Base-by-base conservation (phyloP, 2,888 invertebrate species). In the Helicoverpa assulta region DNA sequence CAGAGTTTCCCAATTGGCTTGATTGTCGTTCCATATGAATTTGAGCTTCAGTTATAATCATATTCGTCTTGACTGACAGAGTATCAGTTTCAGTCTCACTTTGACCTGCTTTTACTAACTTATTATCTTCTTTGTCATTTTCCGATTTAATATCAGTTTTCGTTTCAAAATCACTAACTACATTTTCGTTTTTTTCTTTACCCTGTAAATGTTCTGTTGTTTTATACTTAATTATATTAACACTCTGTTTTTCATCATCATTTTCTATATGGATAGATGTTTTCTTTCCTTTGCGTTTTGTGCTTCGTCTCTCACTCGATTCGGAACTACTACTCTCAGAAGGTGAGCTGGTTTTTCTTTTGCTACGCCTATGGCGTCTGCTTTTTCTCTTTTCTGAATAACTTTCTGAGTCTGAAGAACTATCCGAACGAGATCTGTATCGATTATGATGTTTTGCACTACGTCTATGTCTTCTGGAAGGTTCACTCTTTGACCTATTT, bases 1-100 rank as follows among this genome's bases (percentile, higher is more conserved):
- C 95, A 40, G 95, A 93, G 85, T 90, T 94, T 18, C 93, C 94
- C 64, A 92, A 92, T 80, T 95, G 89, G 81, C 90, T 92, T 12
- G 92, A 91, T 78, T 95, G 92, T 64, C 94, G 91, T 84, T 96
- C 94, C 90, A 95, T 93, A 69, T 96, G 96, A 75, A 96, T 94
- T 90, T 95, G 95, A 29, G 96, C 96, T 92, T 96, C 96, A 10
- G 96, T 96, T 60, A 94, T 92, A 55, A 96, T 90, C 92, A 94
- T 95, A 76, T 95, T 96, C 5, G 95, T 94, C 86, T 96, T 94
- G 6, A 95, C 90, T 29, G 96, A 96, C 70, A 94, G 78, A 7
- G 94, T 95, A 76, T 96, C 95, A 0, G 94, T 95, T 88, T 96
- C 96, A 61, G 92, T 96, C 89, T 94, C 96, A 89, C 95, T 96